A percentile compares a stretch with the other conserved stretches of the same genome.
These are phyloP conservation scores for Eulemur coronatus DNA, from an alignment of 2,797 vertebrate species.

Conservation along the genomic window DNA sequence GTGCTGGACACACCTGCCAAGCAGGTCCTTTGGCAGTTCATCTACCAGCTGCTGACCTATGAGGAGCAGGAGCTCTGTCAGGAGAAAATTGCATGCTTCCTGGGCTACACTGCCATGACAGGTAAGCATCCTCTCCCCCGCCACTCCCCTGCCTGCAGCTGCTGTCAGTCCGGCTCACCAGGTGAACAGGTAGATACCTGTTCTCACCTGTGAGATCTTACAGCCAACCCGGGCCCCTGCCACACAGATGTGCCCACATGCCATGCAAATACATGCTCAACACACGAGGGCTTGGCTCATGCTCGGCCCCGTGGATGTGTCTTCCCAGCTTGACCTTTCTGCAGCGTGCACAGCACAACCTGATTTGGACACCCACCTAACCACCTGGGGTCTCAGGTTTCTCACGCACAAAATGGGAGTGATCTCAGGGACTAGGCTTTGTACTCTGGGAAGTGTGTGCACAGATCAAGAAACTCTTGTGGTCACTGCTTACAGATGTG, in stretches of 20 bases:
- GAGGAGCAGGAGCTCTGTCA: slow-evolving; percentile 98
- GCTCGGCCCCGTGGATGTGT: too few relatives aligned
- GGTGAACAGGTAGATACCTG: neutral
- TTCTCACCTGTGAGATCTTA: neutral
- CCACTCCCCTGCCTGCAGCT: neutral
- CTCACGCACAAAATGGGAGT: neutral
- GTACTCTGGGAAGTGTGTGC: neutral
- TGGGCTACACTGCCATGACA: slow-evolving; percentile 91
- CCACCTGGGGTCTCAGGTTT: rapidly evolving
- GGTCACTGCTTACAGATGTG: neutral
- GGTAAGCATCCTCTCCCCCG: slow-evolving; percentile 80
- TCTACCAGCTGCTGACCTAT: slow-evolving; percentile 97
- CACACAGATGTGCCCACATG: rapidly evolving
- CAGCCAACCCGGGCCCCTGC: neutral
- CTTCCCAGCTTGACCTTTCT: neutral
- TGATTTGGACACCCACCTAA: neutral
- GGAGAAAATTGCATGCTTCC: slow-evolving; percentile 96
- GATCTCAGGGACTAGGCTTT: neutral
- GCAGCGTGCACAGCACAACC: neutral
- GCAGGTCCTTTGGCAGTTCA: slow-evolving; percentile 98
- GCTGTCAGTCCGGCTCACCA: neutral
- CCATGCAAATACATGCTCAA: neutral
- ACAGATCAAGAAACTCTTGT: neutral
- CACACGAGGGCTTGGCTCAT: neutral
- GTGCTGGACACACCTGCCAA: slow-evolving; percentile 98